Conservation (phyloP, 1,140 invertebrate species). For the Achatina immaculata region DNA sequence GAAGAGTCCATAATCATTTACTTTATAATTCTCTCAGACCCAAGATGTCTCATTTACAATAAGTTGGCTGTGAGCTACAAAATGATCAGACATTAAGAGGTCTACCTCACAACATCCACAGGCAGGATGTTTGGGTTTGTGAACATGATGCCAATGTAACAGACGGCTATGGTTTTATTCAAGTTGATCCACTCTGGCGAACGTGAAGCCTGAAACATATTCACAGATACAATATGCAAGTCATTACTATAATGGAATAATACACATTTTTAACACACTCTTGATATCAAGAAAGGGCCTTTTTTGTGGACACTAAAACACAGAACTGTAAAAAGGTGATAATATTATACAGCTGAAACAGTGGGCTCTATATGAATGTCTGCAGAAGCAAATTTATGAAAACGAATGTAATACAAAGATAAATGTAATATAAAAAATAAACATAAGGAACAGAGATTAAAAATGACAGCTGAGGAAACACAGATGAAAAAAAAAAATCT, state of each 20-base stretch:
- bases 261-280: neutral
- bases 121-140: slow-evolving; percentile 16
- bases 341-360: neutral
- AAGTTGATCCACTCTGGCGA: slow-evolving; percentile 24
- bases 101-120: slow-evolving; percentile 18
- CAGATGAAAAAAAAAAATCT: too few relatives aligned
- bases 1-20: neutral
- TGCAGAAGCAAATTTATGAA: neutral
- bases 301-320: neutral
- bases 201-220: neutral
- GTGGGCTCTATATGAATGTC: neutral
- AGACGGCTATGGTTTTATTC: slow-evolving; percentile 15
- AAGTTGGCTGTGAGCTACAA: neutral
- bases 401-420: too few relatives aligned
- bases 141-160: slow-evolving; percentile 20
- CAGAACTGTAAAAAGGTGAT: neutral
- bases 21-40: neutral
- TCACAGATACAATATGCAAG: neutral
- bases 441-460: too few relatives aligned
- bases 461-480: too few relatives aligned
- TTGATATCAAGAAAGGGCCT: neutral
- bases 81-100: neutral
- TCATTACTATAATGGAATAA: neutral
- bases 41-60: neutral
- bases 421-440: too few relatives aligned